Evolutionary conservation across 2,797 vertebrate species (phyloP), one percentile per base, ranked within the genome.

Genomic region (Ctenopoma kingsleyae): DNA sequence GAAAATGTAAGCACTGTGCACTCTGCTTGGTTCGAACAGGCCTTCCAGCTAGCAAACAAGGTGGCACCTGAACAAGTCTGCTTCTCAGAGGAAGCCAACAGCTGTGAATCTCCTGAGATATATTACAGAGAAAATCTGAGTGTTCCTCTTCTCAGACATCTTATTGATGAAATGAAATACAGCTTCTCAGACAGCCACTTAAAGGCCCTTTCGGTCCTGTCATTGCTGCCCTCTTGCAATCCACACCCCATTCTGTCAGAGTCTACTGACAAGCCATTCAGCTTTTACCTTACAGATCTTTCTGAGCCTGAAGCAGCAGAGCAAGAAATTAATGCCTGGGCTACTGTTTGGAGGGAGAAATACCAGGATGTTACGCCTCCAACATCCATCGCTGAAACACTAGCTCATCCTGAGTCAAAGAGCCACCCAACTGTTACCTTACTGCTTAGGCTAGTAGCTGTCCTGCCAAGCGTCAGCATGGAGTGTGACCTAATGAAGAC

Each of bases 11-110:
- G 92, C 46, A 88, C 93, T 5, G 92, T 98, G 77, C 97, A 99
- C 59, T 82, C 95, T 11, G 89, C 95, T 70, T 99, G 98, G 98
- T 98, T 98, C 65, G 97, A 99, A 79, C 97, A 98, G 90, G 97
- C 96, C 0, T 96, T 95, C 51, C 95, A 94, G 84, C 84, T 99
- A 48, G 96, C 97, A 4, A 78, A 90, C 36, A 98, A 95, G 83
- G 90, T 99, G 52, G 94, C 95, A 25, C 93, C 90, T 1, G 92
- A 94, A 19, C 92, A 92, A 12, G 83, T 93, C 20, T 92, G 88
- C 50, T 95, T 97, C 82, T 94, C 96, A 6, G 92, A 97, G 80
- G 94, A 95, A 65, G 93, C 95, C 19, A 94, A 89, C 7, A 93
- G 89, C 94, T 96, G 86, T 76, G 95, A 90, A 73, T 95, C 87